Evolutionary conservation across 2,888 invertebrate species (phyloP).

Genomic region (Lasioglossum morio): DNA sequence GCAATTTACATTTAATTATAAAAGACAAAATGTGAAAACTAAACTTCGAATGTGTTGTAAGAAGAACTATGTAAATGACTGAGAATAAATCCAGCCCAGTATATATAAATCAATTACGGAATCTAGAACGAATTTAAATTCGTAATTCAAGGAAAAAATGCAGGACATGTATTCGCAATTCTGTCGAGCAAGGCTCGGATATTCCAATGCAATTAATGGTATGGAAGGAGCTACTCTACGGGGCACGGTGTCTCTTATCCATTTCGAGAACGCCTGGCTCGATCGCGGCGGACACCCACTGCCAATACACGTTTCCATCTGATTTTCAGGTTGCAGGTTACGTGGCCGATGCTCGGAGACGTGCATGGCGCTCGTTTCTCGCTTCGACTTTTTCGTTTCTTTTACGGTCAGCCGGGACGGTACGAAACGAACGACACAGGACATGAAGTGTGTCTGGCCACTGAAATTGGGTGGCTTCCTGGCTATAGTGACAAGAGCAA

Average conservation of each 20-base stretch:
- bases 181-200: neutral
- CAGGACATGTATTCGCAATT: neutral
- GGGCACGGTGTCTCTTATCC: neutral
- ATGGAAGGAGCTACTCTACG: neutral
- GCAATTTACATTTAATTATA: too few species aligned
- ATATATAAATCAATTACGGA: too few species aligned
- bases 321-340: slow-evolving; percentile 41
- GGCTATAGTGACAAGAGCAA: neutral
- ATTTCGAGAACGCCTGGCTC: slow-evolving; percentile 23
- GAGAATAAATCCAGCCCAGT: too few species aligned
- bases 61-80: too few species aligned
- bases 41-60: too few species aligned
- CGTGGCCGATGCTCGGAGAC: slow-evolving; percentile 38
- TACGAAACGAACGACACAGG: slow-evolving; percentile 30
- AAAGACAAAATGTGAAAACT: too few species aligned
- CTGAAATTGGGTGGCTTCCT: slow-evolving; percentile 48
- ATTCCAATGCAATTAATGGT: slow-evolving; percentile 16
- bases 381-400: slow-evolving; percentile 45
- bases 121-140: too few species aligned
- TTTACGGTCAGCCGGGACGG: slow-evolving; percentile 47
- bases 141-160: neutral
- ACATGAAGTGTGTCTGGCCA: slow-evolving; percentile 34
- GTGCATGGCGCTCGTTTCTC: slow-evolving; percentile 17
- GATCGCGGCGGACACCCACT: slow-evolving; percentile 5
- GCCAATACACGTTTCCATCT: slow-evolving; percentile 21